Conservation (phyloP, 2,113 vertebrate genomes). For the Thamnaconus septentrionalis region DNA sequence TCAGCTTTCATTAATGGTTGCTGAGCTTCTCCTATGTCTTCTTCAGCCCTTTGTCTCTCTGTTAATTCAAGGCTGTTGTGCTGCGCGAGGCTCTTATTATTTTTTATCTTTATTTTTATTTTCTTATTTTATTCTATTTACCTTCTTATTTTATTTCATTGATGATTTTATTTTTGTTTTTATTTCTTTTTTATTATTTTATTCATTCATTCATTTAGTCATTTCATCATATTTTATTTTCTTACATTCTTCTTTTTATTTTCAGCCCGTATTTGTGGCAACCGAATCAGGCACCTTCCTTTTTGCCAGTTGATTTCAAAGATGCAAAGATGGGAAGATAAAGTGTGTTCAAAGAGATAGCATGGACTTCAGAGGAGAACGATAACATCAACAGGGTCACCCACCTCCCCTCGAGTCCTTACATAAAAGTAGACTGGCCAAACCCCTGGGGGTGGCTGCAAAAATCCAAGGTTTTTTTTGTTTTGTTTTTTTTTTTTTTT, state of each 20-base stretch:
- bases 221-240: conserved; percentile 25
- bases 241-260: conserved; percentile 38
- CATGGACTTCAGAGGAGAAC: conserved; percentile 52
- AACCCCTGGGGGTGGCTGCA: conserved; percentile 20
- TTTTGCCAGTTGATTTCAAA: conserved; percentile 42
- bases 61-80: conserved; percentile 4
- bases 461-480: conserved; percentile 18
- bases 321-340: conserved; percentile 57
- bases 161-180: no score
- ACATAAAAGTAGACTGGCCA: conserved; percentile 44
- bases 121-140: conserved; percentile 27
- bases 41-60: conserved; percentile 8
- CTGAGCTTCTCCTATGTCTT: background rate
- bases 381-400: conserved; percentile 47
- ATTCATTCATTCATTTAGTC: background rate
- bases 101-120: no score
- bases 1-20: no score
- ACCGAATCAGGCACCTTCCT: conserved; percentile 43
- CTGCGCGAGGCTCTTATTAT: no score
- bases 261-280: conserved; percentile 43
- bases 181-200: no score
- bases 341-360: conserved; percentile 61
- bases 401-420: conserved; percentile 10
- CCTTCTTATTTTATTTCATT: background rate
- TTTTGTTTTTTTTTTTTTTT: no score